Conservation (phyloP, 2,888 invertebrate species). For the Synergus japonicus region DNA sequence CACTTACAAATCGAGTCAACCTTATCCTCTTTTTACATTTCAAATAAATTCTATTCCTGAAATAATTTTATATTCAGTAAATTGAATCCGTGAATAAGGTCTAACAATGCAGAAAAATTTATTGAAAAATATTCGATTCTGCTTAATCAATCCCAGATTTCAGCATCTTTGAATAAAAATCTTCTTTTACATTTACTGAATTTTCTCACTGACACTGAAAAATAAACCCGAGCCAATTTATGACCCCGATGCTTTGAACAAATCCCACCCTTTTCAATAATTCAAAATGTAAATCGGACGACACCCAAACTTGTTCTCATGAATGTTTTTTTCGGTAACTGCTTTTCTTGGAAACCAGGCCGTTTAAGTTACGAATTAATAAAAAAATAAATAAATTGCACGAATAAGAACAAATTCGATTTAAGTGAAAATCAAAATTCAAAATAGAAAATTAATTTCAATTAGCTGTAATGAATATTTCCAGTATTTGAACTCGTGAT, state of each 20-base stretch:
- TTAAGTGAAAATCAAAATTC: too few relatives aligned
- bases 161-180: conserved; percentile 51
- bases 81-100: background rate
- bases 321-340: background rate
- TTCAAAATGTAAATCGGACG: conserved; percentile 17
- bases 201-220: conserved; percentile 2
- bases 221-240: background rate
- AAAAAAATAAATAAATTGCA: background rate
- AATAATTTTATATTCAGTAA: background rate
- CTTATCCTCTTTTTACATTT: conserved; percentile 19
- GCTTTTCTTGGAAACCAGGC: background rate
- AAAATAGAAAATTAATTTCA: too few relatives aligned
- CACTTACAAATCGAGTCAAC: conserved; percentile 23
- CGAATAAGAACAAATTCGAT: background rate
- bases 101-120: background rate
- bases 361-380: background rate
- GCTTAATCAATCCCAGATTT: background rate
- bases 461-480: too few relatives aligned
- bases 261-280: conserved; percentile 27
- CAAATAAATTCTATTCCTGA: background rate
- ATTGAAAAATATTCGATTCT: background rate
- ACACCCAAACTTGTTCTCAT: background rate
- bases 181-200: conserved; percentile 43
- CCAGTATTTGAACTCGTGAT: too few relatives aligned
- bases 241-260: background rate